Base-by-base conservation (phyloP, 2,888 invertebrate genomes). In the Polydrusus cervinus region DNA sequence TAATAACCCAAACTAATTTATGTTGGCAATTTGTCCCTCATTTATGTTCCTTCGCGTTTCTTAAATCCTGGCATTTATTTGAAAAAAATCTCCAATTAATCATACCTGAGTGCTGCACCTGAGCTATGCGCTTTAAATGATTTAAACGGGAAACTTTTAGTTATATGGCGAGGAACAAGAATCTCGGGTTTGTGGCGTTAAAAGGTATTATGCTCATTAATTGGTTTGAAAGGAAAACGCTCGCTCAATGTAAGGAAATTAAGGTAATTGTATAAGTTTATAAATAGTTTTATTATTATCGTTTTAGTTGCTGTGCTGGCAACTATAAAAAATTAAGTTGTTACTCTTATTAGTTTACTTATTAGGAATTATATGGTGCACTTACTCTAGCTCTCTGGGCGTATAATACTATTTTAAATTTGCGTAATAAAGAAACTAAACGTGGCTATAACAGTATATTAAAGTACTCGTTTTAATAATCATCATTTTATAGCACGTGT, bases 91-190 rank as follows among this genome's bases (percentile, higher is more conserved):
- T 18, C 9, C 16, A 18, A 60, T 60, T 60, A 60, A 60, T 71
- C 71, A 62, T 55, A 20, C 40, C 20, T 38, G 20, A 60, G 53
- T 47, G 30, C 34, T 64, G 71, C 71, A 71, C 64, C 64, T 64
- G 71, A 18, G 57, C 40, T 18, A 38, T 60, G 57, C 57, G 38
- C 57, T 60, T 38, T 60, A 60, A 38, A 60, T 18, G 38, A 55
- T 60, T 60, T 60, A 60, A 10, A 38, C 25, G 13, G 8, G n/a
- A 53, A 53, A 25, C 25, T 53, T 30, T 53, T 30, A 20, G 51
- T 11, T 51, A 11, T 9, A 20, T 51, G 3, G 25, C 25, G 11
- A 3, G 25, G 25, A 53, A 13, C 6, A 8, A 13, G 13, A 53
- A 53, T 53, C 53, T n/a, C 7, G 13, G 13, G 53, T 13, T 53